Evolutionary conservation across 2,888 invertebrate species (phyloP), one percentile per base, ranked within the genome.

Genomic region (Drosophila heteroneura): DNA sequence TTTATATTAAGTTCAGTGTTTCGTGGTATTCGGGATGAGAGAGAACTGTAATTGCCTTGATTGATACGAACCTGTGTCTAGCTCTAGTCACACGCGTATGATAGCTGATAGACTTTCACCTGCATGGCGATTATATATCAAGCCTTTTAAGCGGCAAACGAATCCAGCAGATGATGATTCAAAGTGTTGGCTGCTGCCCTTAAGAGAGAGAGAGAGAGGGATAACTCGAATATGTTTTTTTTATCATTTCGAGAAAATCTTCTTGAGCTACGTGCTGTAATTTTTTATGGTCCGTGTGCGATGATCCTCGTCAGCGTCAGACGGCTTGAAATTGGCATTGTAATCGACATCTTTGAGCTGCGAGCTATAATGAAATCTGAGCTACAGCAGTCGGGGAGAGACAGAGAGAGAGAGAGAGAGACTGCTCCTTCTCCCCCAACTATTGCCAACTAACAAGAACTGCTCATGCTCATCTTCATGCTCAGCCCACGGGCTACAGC

Each of bases 281-380:
- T 83, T 81, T 76, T 77, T 75, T 83, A 83, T 81, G 76, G 67
- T 53, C 71, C 64, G 71, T 75, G 61, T 71, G 74, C 76, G 66
- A 70, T 83, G 85, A 91, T 89, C 82, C 76, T 79, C 89, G 83
- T 82, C 84, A 71, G 70, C 71, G 72, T 79, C 86, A 87, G 85
- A 76, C 82, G 73, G 74, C 79, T 68, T 74, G 65, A 82, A 90
- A 88, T 87, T 90, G 87, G 80, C 90, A 89, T 83, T 83, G 89
- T 89, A 86, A 86, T 89, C 85, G 89, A 83, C 85, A 86, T 76
- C 75, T 76, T 37, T 54, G 70, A 70, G 74, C 79, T 65, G 72
- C 64, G 6, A 80, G 71, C 81, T 47, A 62, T 65, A 79, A 75
- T 68, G 85, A 85, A 85, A 82, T 85, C 83, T 68, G 75, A 79